Evolutionary conservation across 2,113 vertebrate genomes (phyloP).

Genomic region (Lagopus leucura): DNA sequence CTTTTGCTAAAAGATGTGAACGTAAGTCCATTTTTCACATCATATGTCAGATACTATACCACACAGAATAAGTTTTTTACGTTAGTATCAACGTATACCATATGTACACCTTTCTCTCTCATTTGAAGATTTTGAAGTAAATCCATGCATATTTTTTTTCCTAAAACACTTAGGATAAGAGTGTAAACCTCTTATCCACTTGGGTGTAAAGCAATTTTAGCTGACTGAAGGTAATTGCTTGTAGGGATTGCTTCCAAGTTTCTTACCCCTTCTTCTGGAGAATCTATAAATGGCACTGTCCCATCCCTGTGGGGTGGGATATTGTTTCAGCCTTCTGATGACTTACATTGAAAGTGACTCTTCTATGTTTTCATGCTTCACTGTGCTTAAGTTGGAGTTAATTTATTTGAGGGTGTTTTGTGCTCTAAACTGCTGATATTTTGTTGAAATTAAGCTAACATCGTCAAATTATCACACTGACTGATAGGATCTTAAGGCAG

Average conservation of each 20-base stretch:
- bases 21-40: neutral
- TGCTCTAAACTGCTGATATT: neutral
- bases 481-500: neutral
- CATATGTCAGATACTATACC: rapidly evolving
- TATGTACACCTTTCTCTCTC: neutral
- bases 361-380: neutral
- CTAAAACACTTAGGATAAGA: neutral
- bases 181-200: neutral
- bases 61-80: neutral
- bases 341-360: neutral
- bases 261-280: neutral
- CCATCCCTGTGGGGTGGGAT: neutral
- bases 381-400: neutral
- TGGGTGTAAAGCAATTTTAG: neutral
- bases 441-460: neutral
- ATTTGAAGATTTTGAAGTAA: neutral
- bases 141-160: neutral
- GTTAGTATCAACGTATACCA: neutral
- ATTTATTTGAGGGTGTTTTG: neutral
- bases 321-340: neutral
- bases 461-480: neutral
- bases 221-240: neutral
- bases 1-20: neutral
- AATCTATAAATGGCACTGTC: neutral
- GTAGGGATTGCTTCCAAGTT: neutral